Percentiles rank a stretch among this genome's conserved stretches.
Evolutionary conservation across 2,113 vertebrate genomes (phyloP).

Genomic region (Rousettus leschenaultii): DNA sequence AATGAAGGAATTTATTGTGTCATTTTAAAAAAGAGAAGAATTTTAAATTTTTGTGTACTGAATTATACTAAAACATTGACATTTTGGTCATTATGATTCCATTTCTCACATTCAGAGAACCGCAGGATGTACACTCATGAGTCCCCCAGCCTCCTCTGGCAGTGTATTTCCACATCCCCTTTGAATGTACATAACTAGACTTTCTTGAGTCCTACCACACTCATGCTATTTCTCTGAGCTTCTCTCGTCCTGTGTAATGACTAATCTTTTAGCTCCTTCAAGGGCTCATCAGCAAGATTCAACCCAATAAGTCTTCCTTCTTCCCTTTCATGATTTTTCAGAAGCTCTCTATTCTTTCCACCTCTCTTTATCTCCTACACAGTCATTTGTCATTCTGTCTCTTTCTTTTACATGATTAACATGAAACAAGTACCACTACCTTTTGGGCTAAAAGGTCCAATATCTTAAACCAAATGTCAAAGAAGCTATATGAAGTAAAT

Average conservation of each 20-base stretch:
- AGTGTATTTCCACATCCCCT: not conserved
- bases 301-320: not conserved
- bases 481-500: constrained; percentile 10
- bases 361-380: not conserved
- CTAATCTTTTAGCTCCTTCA: not conserved
- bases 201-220: not conserved
- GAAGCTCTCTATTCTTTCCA: not conserved
- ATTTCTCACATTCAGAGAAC: not conserved
- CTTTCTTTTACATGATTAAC: not conserved
- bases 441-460: not conserved
- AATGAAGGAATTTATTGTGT: not conserved
- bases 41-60: not conserved
- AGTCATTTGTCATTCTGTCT: not conserved
- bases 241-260: not conserved
- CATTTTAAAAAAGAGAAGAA: not conserved
- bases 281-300: not conserved
- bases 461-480: constrained; percentile 1
- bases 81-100: not conserved
- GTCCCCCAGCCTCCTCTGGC: not conserved
- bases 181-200: accelerated
- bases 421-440: not conserved
- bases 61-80: not conserved
- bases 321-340: not conserved
- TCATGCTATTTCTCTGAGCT: not conserved
- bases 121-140: accelerated